These are phyloP conservation scores for Hypomesus transpacificus DNA, from an alignment of 2,113 vertebrate species.

Conservation along the genomic window DNA sequence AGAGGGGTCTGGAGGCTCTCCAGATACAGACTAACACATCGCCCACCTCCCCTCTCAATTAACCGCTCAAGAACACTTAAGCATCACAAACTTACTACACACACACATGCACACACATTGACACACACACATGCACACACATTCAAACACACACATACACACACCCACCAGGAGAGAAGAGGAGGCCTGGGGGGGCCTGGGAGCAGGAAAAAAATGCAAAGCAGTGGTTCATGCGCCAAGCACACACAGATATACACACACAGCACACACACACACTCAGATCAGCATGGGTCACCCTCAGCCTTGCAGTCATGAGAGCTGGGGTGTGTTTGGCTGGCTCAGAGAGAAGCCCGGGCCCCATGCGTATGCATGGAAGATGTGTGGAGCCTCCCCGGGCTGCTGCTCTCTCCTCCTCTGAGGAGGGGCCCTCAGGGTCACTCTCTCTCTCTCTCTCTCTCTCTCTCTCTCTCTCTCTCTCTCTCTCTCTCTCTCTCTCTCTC, in stretches of 20 bases:
- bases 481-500: slow-evolving; percentile 22
- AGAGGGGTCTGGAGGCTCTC: neutral
- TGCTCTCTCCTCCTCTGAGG: slow-evolving; percentile 58
- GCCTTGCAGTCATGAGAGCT: slow-evolving; percentile 3
- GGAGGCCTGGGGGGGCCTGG: slow-evolving; percentile 55
- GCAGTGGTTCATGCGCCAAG: slow-evolving; percentile 35
- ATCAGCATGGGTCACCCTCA: neutral
- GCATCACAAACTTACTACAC: neutral
- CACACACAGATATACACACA: neutral
- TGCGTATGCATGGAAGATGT: slow-evolving; percentile 43
- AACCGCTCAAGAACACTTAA: neutral
- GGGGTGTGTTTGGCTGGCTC: slow-evolving; percentile 56
- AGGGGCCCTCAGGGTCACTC: slow-evolving; percentile 58
- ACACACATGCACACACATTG: neutral
- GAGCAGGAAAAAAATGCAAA: slow-evolving; percentile 65
- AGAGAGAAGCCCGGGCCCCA: slow-evolving; percentile 44
- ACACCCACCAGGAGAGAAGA: slow-evolving; percentile 7
- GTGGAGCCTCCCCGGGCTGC: slow-evolving; percentile 56
- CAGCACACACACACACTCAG: slow-evolving; percentile 1
- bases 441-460: neutral
- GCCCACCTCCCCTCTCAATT: slow-evolving; percentile 17
- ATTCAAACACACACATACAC: neutral
- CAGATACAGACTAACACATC: slow-evolving; percentile 9
- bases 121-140: neutral
- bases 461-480: slow-evolving; percentile 24